phyloP scores from a whole-genome alignment of 2,113 vertebrate species.

The Vulpes lagopus region DNA sequence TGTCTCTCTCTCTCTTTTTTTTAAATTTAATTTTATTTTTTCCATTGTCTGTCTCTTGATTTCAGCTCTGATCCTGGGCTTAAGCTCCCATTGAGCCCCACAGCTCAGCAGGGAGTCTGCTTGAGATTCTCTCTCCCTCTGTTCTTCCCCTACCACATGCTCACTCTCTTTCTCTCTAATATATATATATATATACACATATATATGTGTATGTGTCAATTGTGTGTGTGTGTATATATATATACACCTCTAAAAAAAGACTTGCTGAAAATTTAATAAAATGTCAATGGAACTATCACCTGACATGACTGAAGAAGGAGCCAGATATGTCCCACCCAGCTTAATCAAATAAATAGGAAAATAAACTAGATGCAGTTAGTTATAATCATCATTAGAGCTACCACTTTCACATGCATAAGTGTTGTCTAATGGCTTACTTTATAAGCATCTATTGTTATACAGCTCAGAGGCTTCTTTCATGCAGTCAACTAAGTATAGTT shows the following conservation, averaged over 20 bases:
- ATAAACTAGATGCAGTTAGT: neutral
- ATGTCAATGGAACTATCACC: neutral
- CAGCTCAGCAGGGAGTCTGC: neutral
- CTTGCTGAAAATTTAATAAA: neutral
- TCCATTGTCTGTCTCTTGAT: neutral
- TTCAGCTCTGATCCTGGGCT: neutral
- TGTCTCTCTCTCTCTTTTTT: too few relatives aligned
- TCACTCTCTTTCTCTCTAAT: neutral
- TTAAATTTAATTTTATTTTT: too few relatives aligned
- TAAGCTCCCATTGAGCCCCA: neutral
- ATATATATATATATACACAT: neutral
- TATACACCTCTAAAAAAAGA: neutral
- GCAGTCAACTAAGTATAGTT: neutral
- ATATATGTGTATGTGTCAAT: too few relatives aligned
- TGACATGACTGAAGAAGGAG: neutral
- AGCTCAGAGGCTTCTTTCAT: neutral
- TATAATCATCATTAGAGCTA: neutral
- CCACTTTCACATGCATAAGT: neutral
- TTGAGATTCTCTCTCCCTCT: neutral
- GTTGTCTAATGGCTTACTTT: neutral
- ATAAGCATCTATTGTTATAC: neutral
- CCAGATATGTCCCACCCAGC: neutral
- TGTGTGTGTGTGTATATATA: too few relatives aligned
- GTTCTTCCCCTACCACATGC: too few relatives aligned
- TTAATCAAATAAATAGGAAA: constrained; percentile 1